These are phyloP conservation scores for Tachysurus fulvidraco DNA, from an alignment of 2,113 vertebrate genomes.

Conservation along the genomic window DNA sequence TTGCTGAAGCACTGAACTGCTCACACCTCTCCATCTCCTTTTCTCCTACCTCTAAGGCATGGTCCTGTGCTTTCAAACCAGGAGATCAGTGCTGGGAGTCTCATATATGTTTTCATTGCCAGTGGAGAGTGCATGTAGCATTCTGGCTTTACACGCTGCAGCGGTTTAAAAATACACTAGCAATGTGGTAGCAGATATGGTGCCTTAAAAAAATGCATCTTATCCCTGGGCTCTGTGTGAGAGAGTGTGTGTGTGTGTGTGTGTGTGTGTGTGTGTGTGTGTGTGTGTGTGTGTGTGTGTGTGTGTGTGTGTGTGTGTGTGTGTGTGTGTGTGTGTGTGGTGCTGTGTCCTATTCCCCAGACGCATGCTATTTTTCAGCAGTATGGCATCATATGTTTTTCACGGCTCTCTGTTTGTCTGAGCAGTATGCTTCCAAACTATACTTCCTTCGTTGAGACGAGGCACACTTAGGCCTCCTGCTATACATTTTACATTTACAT, in stretches of 20 bases:
- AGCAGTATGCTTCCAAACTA: neutral
- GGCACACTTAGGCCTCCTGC: neutral
- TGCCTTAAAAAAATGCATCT: constrained; percentile 24
- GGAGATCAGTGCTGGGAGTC: neutral
- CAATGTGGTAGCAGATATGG: constrained; percentile 34
- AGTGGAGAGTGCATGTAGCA: constrained; percentile 6
- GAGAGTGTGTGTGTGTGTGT: neutral
- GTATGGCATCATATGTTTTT: constrained; percentile 48
- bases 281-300: neutral
- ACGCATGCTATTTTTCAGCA: constrained; percentile 29
- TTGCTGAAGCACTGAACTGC: constrained; percentile 15
- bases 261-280: neutral
- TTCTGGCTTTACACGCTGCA: constrained; percentile 10
- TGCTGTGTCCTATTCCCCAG: constrained; percentile 29
- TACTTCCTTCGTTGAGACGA: neutral
- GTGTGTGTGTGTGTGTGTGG: neutral
- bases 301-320: neutral
- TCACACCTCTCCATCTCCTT: constrained; percentile 15
- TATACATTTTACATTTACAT: neutral
- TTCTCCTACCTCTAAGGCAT: constrained; percentile 2
- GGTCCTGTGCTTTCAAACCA: neutral
- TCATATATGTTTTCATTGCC: neutral
- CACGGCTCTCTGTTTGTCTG: constrained; percentile 17
- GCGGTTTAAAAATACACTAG: constrained; percentile 43
- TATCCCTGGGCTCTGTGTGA: constrained; percentile 3